phyloP scores from a whole-genome alignment of 2,113 vertebrate species.

The Heloderma charlesbogerti region DNA sequence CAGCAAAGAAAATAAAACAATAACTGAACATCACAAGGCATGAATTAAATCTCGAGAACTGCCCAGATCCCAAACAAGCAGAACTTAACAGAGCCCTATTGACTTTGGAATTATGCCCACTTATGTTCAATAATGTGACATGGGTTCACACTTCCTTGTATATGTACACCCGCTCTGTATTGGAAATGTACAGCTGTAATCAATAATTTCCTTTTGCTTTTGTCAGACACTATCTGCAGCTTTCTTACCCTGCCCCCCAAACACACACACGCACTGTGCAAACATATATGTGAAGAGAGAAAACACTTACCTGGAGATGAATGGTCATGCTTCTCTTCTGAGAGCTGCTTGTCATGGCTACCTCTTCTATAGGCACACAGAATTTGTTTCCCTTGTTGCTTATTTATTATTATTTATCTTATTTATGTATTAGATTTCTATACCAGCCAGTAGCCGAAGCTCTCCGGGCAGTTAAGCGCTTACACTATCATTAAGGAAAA shows the following conservation, averaged over 20 bases:
- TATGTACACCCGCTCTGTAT: neutral
- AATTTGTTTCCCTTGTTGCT: neutral
- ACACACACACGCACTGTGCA: neutral
- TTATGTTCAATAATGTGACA: neutral
- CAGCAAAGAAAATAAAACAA: constrained; percentile 12
- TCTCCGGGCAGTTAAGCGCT: no score
- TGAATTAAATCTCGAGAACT: constrained; percentile 25
- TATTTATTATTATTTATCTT: no score
- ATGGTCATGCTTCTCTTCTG: neutral
- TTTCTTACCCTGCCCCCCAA: neutral
- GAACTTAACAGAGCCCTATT: constrained; percentile 2
- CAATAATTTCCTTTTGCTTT: constrained; percentile 21
- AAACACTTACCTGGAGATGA: neutral
- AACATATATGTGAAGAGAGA: neutral
- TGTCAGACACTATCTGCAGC: neutral
- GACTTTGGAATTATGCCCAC: neutral
- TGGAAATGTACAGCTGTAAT: constrained; percentile 4
- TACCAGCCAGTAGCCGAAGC: no score
- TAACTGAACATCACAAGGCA: constrained; percentile 23
- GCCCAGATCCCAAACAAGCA: neutral
- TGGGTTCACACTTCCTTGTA: constrained; percentile 20
- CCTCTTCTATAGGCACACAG: neutral
- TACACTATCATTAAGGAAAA: neutral
- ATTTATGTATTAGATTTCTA: no score
- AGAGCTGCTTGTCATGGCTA: neutral